Base-by-base conservation (phyloP, 2,797 vertebrate genomes). In the Anolis apletophallus region DNA sequence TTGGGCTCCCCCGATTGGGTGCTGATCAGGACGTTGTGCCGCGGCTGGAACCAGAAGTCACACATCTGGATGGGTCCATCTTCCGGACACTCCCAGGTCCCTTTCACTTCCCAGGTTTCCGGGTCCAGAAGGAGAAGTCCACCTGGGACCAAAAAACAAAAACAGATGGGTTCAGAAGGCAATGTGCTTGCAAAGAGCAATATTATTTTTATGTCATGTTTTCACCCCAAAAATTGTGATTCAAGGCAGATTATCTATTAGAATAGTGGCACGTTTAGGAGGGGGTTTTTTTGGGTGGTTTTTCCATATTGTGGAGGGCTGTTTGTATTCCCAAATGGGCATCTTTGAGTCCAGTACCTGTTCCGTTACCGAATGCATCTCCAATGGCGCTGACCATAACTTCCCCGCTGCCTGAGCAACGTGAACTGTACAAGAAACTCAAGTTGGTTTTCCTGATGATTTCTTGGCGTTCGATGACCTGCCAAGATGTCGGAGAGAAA, bases 11-110 rank as follows among this genome's bases (percentile, higher is more conserved):
- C 97, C 98, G 97, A 98, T 32, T 98, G 97, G 0, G 97, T 97
- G 95, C 98, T 98, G 87, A 98, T 95, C 97, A 98, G 97, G 93
- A 98, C 97, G 0, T 98, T 98, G 94, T 98, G 97, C 10, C 96
- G 96, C 0, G 98, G 98, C 80, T 98, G 98, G 93, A 98, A 98
- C 98, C 98, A 98, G 96, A 98, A 98, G 93, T 98, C 98, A 1
- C 98, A 98, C 29, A 98, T 98, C 40, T 97, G 96, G 0, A 97
- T 96, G 0, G 96, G 96, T 0, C 95, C 95, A 0, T 97, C 95
- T 0, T 97, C 97, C 0, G 96, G 95, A 6, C 75, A 92, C 90
- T 98, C 97, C 98, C 98, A 98, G 19, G 97, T 97, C 1, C 97
- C 97, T 5, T 97, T 94, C 73, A 98, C 96, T 80, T 98, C 97